Evolutionary conservation across 2,113 vertebrate genomes (phyloP).

Genomic region (Atractosteus spatula): DNA sequence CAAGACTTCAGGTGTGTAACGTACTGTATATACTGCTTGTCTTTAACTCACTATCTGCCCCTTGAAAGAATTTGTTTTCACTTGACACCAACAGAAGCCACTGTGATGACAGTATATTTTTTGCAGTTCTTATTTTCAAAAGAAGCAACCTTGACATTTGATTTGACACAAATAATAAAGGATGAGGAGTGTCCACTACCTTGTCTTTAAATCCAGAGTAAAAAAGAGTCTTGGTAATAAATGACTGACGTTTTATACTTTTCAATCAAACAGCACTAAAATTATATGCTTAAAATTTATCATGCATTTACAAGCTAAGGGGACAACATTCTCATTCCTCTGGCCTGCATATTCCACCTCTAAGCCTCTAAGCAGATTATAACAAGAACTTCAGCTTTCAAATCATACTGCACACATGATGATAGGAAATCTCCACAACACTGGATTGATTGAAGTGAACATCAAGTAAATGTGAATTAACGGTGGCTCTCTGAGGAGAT

Average conservation of each 20-base stretch:
- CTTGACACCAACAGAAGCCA: too few relatives aligned
- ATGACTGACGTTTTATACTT: background rate
- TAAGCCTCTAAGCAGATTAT: slow-evolving; percentile 1
- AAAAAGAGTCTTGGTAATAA: too few relatives aligned
- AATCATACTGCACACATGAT: background rate
- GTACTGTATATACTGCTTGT: too few relatives aligned
- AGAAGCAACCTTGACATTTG: too few relatives aligned
- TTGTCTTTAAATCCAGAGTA: too few relatives aligned
- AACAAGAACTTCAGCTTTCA: background rate
- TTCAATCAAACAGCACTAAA: background rate
- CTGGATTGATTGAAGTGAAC: background rate
- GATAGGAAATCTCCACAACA: slow-evolving; percentile 1
- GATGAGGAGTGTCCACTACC: too few relatives aligned
- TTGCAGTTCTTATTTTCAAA: too few relatives aligned
- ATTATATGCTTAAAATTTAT: background rate
- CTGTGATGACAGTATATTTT: too few relatives aligned
- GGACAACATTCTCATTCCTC: background rate
- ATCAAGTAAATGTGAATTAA: slow-evolving; percentile 2
- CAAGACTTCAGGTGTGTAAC: too few relatives aligned
- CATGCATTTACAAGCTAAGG: background rate
- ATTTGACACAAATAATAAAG: too few relatives aligned
- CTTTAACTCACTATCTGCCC: too few relatives aligned
- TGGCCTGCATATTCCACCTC: background rate
- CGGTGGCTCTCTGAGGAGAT: background rate
- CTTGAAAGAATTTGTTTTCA: too few relatives aligned